Percentiles rank a stretch among this genome's conserved stretches.
Evolutionary conservation across 2,888 invertebrate genomes (phyloP).

Genomic region (Ornithoptera alexandrae): DNA sequence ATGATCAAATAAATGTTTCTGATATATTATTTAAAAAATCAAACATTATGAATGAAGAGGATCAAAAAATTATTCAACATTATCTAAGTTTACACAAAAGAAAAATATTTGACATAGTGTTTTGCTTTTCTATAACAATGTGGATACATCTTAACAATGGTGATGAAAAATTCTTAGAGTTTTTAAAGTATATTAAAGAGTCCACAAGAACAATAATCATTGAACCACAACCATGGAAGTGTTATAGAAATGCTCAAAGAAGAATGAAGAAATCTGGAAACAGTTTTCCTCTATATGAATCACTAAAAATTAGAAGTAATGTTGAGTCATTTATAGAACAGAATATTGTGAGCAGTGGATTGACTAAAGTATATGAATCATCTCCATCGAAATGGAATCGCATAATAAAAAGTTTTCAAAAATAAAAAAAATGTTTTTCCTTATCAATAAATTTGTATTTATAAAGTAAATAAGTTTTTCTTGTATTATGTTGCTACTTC

Average conservation of each 20-base stretch:
- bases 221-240: conserved; percentile 93
- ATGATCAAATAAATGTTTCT: conserved; percentile 65
- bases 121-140: conserved; percentile 93
- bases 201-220: conserved; percentile 82
- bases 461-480: not conserved
- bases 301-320: conserved; percentile 81
- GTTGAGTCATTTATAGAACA: conserved; percentile 82
- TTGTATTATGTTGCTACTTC: conserved; percentile 83
- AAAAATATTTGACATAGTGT: conserved; percentile 82
- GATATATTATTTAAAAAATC: conserved; percentile 78
- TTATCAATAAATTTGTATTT: not conserved
- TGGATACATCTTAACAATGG: conserved; percentile 94
- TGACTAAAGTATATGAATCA: conserved; percentile 81
- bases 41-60: conserved; percentile 79
- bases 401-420: conserved; percentile 82
- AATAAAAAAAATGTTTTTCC: not conserved
- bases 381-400: conserved; percentile 84
- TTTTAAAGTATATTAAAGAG: conserved; percentile 80
- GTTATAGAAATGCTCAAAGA: conserved; percentile 87
- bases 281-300: conserved; percentile 80
- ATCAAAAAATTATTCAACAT: conserved; percentile 55
- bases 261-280: conserved; percentile 83
- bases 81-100: conserved; percentile 69
- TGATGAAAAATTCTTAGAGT: conserved; percentile 83
- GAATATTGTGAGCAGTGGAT: conserved; percentile 53